These are phyloP conservation scores for Engraulis encrasicolus DNA, from an alignment of 2,113 vertebrate species.

Conservation along the genomic window DNA sequence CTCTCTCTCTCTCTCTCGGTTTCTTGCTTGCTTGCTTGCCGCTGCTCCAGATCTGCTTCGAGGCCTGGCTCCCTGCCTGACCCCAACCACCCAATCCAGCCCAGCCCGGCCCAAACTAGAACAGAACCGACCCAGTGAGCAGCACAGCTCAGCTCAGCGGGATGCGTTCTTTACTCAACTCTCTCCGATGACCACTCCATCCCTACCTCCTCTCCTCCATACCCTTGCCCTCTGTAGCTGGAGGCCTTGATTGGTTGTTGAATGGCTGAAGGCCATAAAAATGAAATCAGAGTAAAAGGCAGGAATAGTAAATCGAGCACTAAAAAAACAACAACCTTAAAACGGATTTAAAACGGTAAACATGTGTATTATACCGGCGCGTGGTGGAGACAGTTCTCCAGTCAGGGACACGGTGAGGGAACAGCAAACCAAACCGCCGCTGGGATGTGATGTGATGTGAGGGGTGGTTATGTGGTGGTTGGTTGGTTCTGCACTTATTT, in stretches of 20 bases:
- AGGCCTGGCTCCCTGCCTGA: background rate
- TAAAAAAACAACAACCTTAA: too few species aligned
- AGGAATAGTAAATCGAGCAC: too few species aligned
- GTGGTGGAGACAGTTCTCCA: background rate
- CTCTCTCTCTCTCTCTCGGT: too few species aligned
- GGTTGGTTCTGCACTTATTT: constrained; percentile 1
- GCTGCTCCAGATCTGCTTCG: background rate
- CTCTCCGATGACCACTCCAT: background rate
- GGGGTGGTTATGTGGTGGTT: too few species aligned
- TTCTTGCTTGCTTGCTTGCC: too few species aligned
- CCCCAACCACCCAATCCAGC: background rate
- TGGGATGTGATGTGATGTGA: too few species aligned
- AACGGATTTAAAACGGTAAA: background rate
- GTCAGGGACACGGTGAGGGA: background rate
- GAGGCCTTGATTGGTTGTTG: background rate
- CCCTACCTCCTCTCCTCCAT: too few species aligned
- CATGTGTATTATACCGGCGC: background rate
- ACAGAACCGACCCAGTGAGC: background rate
- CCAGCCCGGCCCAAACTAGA: background rate
- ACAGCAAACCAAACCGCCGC: background rate
- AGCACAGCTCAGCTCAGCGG: too few species aligned
- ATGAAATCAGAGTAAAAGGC: background rate
- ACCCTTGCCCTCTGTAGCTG: background rate
- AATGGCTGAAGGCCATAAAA: too few species aligned
- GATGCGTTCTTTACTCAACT: background rate